Percentiles rank a stretch among this genome's conserved stretches.
Conservation (phyloP, 2,888 invertebrate genomes). For the Harmothoe impar region DNA sequence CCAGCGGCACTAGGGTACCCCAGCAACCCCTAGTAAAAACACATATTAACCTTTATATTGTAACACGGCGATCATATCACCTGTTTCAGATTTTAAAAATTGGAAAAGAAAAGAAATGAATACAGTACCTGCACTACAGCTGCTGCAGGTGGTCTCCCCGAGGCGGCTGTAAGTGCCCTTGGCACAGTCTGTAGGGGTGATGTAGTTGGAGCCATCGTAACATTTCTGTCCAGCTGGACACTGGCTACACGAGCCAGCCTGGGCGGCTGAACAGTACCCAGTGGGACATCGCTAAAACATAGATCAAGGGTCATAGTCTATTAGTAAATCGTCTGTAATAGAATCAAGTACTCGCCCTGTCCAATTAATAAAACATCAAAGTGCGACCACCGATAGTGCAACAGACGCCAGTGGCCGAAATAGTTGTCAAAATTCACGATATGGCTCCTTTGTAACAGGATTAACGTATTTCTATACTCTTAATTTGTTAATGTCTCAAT, state of each 20-base stretch:
- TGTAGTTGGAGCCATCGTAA: conserved; percentile 68
- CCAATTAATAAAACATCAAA: background rate
- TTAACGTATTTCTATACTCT: too few species aligned
- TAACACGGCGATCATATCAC: too few species aligned
- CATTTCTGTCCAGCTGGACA: conserved; percentile 76
- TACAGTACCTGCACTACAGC: conserved; percentile 74
- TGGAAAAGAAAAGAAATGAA: background rate
- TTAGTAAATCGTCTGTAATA: background rate
- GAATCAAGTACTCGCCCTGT: background rate
- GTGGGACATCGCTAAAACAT: conserved; percentile 74
- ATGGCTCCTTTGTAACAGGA: too few species aligned
- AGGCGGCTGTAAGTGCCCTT: conserved; percentile 75
- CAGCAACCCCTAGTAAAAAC: too few species aligned
- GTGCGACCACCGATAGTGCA: too few species aligned
- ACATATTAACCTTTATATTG: too few species aligned
- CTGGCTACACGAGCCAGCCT: conserved; percentile 75
- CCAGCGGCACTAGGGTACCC: too few species aligned
- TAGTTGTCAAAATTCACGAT: too few species aligned
- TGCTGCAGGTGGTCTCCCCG: conserved; percentile 73
- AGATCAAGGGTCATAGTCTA: too few species aligned
- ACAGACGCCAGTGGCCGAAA: too few species aligned
- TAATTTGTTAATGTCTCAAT: too few species aligned
- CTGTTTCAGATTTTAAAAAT: too few species aligned
- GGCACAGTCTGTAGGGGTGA: conserved; percentile 72
- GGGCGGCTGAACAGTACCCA: conserved; percentile 76